Evolutionary conservation across 2,888 invertebrate species (phyloP), one percentile per base, ranked within the genome.

Genomic region (Zhengitettix transpicula): DNA sequence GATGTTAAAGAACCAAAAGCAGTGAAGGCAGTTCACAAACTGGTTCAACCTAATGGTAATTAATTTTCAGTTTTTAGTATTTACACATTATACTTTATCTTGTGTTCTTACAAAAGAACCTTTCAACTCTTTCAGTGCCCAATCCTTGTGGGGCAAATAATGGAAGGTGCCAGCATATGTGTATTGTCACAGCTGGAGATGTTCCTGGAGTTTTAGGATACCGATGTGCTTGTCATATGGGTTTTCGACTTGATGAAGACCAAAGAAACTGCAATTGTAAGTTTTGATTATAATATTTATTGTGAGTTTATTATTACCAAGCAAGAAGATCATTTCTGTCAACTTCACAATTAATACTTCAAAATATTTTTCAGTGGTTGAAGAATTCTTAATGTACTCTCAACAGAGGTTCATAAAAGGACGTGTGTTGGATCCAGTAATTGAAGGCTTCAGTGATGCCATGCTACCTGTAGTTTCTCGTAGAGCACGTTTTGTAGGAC

Each of bases 361-460:
- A 28, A 28, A 28, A 28, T 28, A 28, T 40, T 55, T 68, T 69
- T 28, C 68, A 75, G 77, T 84, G 58, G 87, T 95, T 0, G 81
- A 82, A 28, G 91, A 94, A 68, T 96, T 96, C 72, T 80, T 97
- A 1, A 89, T 96, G 84, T 96, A 95, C 70, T 94, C 94, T 0
- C 94, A 95, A 69, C 94, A 94, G 71, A 82, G 94, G 65, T 94
- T 95, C 69, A 95, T 98, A 65, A 93, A 97, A 71, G 97, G 96
- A 47, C 89, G 89, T 71, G 89, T 94, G 0, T 72, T 93, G 42
- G 81, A 92, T 68, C 93, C 94, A 0, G 88, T 91, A 0, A 85
- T 88, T 58, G 88, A 90, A 71, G 89, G 92, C 0, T 93, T 96
- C 71, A 90, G 89, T 67, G 97, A 98, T 70, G 97, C 97, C 9